These are phyloP conservation scores for Streptopelia turtur DNA, from an alignment of 2,797 vertebrate species.

Conservation along the genomic window DNA sequence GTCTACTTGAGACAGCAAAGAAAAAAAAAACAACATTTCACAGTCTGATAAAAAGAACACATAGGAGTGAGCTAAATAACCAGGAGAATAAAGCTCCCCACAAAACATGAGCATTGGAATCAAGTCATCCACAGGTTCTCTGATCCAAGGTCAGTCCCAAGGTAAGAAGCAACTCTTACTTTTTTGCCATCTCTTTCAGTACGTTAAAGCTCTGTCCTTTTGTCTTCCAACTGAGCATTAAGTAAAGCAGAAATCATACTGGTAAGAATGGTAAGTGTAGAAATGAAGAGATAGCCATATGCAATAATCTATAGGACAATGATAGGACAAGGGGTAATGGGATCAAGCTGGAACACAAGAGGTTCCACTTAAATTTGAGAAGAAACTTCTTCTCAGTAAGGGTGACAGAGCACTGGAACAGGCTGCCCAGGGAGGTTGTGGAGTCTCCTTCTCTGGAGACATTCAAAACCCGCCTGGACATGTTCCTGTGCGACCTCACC, in stretches of 20 bases:
- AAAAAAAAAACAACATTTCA: background rate
- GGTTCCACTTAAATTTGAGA: too few relatives aligned
- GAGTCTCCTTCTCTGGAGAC: too few relatives aligned
- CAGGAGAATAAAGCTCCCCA: background rate
- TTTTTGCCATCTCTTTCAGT: background rate
- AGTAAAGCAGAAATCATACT: background rate
- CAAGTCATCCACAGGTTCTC: background rate
- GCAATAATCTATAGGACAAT: background rate
- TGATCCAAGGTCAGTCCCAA: background rate
- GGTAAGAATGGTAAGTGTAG: background rate
- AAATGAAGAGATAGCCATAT: background rate
- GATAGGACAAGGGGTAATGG: too few relatives aligned
- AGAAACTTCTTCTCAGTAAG: too few relatives aligned
- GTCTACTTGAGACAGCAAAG: background rate
- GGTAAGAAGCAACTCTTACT: background rate
- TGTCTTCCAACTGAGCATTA: background rate
- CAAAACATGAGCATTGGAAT: background rate
- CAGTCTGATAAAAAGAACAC: background rate
- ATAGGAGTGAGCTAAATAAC: background rate
- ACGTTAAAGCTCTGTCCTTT: slow-evolving; percentile 19
- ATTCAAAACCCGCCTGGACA: too few relatives aligned
- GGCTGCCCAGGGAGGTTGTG: too few relatives aligned
- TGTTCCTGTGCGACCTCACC: too few relatives aligned
- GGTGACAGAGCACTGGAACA: too few relatives aligned
- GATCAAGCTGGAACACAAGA: too few relatives aligned